A percentile compares a stretch with the other conserved stretches of the same genome.
These are phyloP conservation scores for Poeciliopsis presidionis DNA, from an alignment of 2,797 vertebrate genomes.

Conservation along the genomic window DNA sequence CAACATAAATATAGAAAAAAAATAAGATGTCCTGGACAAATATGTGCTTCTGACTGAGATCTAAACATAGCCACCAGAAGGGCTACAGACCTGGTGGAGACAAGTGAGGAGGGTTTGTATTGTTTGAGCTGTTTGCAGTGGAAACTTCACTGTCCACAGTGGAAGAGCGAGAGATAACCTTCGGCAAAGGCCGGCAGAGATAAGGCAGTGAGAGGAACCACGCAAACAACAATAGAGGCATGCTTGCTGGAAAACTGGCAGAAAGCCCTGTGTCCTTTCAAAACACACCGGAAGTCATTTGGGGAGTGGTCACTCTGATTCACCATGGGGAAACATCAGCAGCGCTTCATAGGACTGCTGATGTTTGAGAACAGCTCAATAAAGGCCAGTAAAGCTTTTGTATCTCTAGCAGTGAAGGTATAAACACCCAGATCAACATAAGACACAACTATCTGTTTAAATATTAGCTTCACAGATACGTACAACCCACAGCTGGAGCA, in stretches of 20 bases:
- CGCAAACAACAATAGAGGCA: constrained; percentile 22
- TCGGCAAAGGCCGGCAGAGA: constrained; percentile 38
- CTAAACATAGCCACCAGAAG: constrained; percentile 62
- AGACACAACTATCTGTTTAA: too few species aligned
- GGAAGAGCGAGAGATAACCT: constrained; percentile 68
- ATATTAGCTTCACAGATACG: too few species aligned
- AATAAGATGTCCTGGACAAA: constrained; percentile 71
- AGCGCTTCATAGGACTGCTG: neutral
- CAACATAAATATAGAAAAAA: constrained; percentile 40
- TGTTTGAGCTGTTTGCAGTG: constrained; percentile 65
- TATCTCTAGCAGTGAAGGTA: too few species aligned
- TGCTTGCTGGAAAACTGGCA: constrained; percentile 52
- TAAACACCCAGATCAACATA: too few species aligned
- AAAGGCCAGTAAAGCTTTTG: neutral
- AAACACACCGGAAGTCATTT: constrained; percentile 43
- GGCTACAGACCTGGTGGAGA: constrained; percentile 39
- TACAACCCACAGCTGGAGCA: too few species aligned
- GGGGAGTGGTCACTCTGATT: constrained; percentile 46
- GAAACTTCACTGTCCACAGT: constrained; percentile 63
- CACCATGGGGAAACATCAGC: constrained; percentile 16
- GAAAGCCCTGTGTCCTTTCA: constrained; percentile 35
- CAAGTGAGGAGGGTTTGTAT: constrained; percentile 54
- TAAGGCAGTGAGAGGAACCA: constrained; percentile 51
- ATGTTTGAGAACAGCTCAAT: neutral
- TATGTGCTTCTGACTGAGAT: constrained; percentile 53